Base-by-base conservation (phyloP, 2,888 invertebrate species). In the Andrena marginata region DNA sequence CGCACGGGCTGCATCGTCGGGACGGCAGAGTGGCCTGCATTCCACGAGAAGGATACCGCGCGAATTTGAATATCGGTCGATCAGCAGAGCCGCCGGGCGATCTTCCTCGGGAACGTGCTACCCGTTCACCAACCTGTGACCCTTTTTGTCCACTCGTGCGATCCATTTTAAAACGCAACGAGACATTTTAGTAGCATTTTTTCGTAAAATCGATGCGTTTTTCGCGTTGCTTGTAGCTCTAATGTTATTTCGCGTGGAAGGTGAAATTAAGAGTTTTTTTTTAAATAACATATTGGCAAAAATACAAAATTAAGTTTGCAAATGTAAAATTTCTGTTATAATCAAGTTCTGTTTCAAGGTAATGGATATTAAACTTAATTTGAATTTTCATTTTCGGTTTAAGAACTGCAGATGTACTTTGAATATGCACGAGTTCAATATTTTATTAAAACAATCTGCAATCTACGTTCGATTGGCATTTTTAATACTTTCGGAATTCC, bases 61-160 rank as follows among this genome's bases (percentile, higher is more conserved):
- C 84, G 79, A 85, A 91, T 91, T 91, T 91, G 89, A 90, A 92
- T 91, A 91, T 90, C 91, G 85, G 85, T 82, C 72, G 84, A 90
- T 89, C 89, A 83, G 85, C 65, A 80, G 74, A 64, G 75, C 74
- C 77, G 82, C 76, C 82, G 68, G 51, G 60, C 75, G 74, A 84
- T 87, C 86, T 89, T 84, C 78, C 84, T 62, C 62, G 73, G 10
- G 68, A 73, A 62, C 74, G 78, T 72, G 83, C 71, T 83, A 76
- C 79, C 83, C 80, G 79, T 83, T 84, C 84, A 72, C 56, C 82
- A 84, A 83, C 83, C 84, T 76, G 76, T 84, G 84, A 84, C 80
- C 84, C 76, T 60, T 73, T 80, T 84, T 80, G 77, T 84, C 69
- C 84, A 54, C 42, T 80, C 59, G 49, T 74, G 74, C 81, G 70